Conservation (phyloP, 1,140 invertebrate species). For the Drosophila equinoxialis region DNA sequence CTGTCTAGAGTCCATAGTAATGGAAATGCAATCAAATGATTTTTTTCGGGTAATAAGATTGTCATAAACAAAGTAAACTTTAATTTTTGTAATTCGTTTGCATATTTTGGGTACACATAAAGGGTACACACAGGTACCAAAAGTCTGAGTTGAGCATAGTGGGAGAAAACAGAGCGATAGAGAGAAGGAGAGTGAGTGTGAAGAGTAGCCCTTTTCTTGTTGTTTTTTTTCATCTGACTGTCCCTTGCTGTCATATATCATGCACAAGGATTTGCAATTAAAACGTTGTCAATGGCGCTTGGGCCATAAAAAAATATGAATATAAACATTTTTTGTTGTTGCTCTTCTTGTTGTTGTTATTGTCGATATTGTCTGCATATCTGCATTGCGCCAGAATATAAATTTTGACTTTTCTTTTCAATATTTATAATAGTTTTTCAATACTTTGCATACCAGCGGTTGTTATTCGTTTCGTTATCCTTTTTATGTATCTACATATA, state of each 20-base stretch:
- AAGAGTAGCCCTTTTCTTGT: constrained; percentile 6
- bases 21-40: too few relatives aligned
- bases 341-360: background rate
- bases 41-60: background rate
- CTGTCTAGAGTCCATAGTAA: too few relatives aligned
- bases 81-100: constrained; percentile 7
- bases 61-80: background rate
- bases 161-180: background rate
- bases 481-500: too few relatives aligned
- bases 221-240: background rate
- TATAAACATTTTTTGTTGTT: constrained; percentile 5
- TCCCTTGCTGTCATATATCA: constrained; percentile 52
- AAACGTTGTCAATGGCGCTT: constrained; percentile 67
- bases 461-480: background rate
- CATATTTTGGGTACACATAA: constrained; percentile 21
- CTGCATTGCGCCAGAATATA: constrained; percentile 12
- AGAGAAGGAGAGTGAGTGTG: background rate
- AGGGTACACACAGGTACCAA: constrained; percentile 5
- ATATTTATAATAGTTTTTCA: constrained; percentile 37
- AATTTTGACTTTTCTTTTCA: constrained; percentile 33
- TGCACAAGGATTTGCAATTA: constrained; percentile 59
- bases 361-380: constrained; percentile 1
- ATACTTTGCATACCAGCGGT: background rate
- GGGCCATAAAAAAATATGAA: constrained; percentile 1
- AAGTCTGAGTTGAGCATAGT: background rate